phyloP scores from a whole-genome alignment of 2,888 invertebrate genomes.

The Resseliella maxima region DNA sequence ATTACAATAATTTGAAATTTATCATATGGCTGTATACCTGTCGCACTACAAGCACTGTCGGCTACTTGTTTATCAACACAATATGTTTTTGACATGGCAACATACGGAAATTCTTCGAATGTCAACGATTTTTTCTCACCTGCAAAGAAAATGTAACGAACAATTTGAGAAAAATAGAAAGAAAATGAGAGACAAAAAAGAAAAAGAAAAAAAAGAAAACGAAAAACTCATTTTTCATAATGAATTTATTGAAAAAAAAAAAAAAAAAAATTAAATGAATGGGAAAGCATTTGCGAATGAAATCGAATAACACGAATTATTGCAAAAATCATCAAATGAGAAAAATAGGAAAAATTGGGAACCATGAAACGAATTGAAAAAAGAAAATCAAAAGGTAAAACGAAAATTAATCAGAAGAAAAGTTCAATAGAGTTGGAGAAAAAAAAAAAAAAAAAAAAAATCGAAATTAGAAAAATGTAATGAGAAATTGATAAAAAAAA shows the following conservation, averaged over 20 bases:
- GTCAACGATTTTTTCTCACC: constrained; percentile 75
- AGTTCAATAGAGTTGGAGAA: background rate
- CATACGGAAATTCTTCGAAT: constrained; percentile 81
- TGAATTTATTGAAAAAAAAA: background rate
- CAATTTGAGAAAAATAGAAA: too few species aligned
- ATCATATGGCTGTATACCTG: too few species aligned
- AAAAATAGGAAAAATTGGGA: too few species aligned
- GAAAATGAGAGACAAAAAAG: too few species aligned
- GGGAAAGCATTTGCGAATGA: too few species aligned
- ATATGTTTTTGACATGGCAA: constrained; percentile 74
- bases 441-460: too few species aligned
- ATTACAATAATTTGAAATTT: too few species aligned
- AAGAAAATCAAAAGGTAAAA: too few species aligned
- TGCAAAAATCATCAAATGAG: too few species aligned
- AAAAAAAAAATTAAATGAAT: background rate
- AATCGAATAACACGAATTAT: background rate
- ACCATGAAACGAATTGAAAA: too few species aligned
- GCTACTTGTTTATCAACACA: constrained; percentile 75
- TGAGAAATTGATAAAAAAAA: background rate
- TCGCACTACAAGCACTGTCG: constrained; percentile 86
- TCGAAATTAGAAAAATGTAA: background rate
- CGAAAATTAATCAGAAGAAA: background rate
- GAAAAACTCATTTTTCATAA: too few species aligned
- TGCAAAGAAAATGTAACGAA: background rate
- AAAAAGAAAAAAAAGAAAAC: too few species aligned